Evolutionary conservation across 2,888 invertebrate species (phyloP), one percentile per base, ranked within the genome.

Genomic region (Epiblema foenella): DNA sequence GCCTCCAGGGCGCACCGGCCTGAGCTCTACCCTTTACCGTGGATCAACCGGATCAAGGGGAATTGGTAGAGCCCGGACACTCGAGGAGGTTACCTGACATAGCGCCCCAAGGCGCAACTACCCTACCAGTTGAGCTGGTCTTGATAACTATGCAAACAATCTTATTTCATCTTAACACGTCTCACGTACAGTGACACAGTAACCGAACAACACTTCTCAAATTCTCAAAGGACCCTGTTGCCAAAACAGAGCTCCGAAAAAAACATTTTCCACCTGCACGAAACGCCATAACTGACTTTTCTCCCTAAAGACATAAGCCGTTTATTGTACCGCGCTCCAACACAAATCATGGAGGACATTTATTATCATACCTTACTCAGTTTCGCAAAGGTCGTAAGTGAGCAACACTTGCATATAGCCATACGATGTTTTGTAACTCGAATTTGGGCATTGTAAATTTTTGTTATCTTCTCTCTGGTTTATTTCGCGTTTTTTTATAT

Each of bases 271-370:
- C 24, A 15, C 12, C 29, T 29, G 8, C 5, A 54, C 9, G 8
- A 56, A 29, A 56, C 1, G 20, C 12, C 29, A 20, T 29, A 56
- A 24, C 9, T 2, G 56, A 56, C 24, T 15, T 15, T 9, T 29
- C 8, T 15, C 9, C 12, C 24, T 56, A 29, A 11, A n/a, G n/a
- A n/a, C 56, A 29, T 56, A 56, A 29, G 56, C 29, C 29, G n/a
- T 56, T 56, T 56, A n/a, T 24, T 56, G 29, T 12, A 24, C 20
- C 12, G n/a, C 15, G 46, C 4, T 56, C 9, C 7, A 24, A n/a
- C 56, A 56, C 56, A 56, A 56, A 56, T 56, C 56, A 56, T 56
- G 56, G 56, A 56, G 8, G 56, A 29, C 56, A 56, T 56, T 56
- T 56, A 56, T 56, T 56, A 29, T 56, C 29, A 56, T 3, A 29